Evolutionary conservation across 1,140 invertebrate species (phyloP), one percentile per base, ranked within the genome.

Genomic region (Akabosia matsudoensis): DNA sequence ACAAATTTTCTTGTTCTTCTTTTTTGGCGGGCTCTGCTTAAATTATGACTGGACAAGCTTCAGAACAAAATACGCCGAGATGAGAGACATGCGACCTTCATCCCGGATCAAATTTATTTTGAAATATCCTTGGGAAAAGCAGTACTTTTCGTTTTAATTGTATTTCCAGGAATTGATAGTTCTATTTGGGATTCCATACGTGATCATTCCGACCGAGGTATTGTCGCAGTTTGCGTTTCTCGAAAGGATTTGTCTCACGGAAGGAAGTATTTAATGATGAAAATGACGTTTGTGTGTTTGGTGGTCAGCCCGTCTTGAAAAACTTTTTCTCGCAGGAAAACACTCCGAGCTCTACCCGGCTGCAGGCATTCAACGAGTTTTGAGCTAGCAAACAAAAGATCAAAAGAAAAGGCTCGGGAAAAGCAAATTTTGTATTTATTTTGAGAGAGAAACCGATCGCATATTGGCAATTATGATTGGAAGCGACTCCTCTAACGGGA

Each of bases 211-310:
- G 3, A 78, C 75, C 75, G 80, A 81, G 74, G 80, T 78, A 22
- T 97, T 99, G 88, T 96, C 97, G 0, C 97, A 99, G 84, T 99
- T 97, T 86, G 97, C 96, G 0, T 95, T 93, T 83, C 87, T 97
- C n/a, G 94, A 82, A 45, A 78, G 72, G 1, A 73, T 76, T 31
- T 82, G 78, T 33, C 73, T 82, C 24, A 78, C 85, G 22, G 76
- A 80, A 61, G 82, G 82, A 33, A 88, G 88, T 7, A 88, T 99
- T n/a, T 33, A 98, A 97, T 0, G 97, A 99, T 85, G 97, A 99
- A 85, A 97, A 95, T 82, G 97, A 99, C 88, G 92, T 99, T 79
- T 99, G 96, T 95, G 86, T 99, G 0, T 99, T 99, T 89, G 97
- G 97, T 1, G 97, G 92, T 0, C 88, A 88, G 70, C 92, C 90